phyloP scores from a whole-genome alignment of 2,113 vertebrate genomes.

The Dasyprocta punctata region DNA sequence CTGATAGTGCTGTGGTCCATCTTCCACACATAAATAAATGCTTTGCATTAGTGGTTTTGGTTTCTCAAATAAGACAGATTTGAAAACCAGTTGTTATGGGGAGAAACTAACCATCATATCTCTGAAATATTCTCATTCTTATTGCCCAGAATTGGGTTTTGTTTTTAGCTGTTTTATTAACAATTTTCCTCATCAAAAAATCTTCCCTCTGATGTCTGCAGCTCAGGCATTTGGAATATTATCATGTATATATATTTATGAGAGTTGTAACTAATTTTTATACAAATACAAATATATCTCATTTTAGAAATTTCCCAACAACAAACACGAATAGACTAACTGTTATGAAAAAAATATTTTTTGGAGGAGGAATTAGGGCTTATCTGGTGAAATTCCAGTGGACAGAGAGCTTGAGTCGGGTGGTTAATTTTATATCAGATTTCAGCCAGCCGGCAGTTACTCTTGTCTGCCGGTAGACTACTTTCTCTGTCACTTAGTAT shows the following conservation, averaged over 20 bases:
- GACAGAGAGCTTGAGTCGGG: slow-evolving; percentile 75
- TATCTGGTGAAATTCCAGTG: slow-evolving; percentile 80
- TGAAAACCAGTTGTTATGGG: not conserved
- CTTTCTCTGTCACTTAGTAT: slow-evolving; percentile 89
- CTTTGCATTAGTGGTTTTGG: not conserved
- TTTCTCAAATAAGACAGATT: slow-evolving; percentile 8
- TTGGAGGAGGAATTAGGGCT: slow-evolving; percentile 61
- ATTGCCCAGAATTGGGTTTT: not conserved
- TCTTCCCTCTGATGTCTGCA: not conserved
- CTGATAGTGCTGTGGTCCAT: not conserved
- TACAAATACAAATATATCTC: not conserved
- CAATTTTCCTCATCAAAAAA: not conserved
- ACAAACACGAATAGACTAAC: slow-evolving; percentile 26
- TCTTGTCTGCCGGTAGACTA: slow-evolving; percentile 84
- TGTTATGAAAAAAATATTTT: slow-evolving; percentile 20
- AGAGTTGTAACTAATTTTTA: not conserved
- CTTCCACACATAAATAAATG: not conserved
- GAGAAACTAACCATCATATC: not conserved
- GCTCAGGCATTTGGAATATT: not conserved
- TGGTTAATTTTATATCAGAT: slow-evolving; percentile 88
- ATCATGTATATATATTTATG: not conserved
- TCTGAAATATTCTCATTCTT: not conserved
- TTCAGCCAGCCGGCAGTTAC: slow-evolving; percentile 86
- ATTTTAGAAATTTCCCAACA: not conserved
- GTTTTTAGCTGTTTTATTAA: not conserved